A percentile compares a stretch with the other conserved stretches of the same genome.
Evolutionary conservation across 2,888 invertebrate species (phyloP).

Genomic region (Ormyrus thymus): DNA sequence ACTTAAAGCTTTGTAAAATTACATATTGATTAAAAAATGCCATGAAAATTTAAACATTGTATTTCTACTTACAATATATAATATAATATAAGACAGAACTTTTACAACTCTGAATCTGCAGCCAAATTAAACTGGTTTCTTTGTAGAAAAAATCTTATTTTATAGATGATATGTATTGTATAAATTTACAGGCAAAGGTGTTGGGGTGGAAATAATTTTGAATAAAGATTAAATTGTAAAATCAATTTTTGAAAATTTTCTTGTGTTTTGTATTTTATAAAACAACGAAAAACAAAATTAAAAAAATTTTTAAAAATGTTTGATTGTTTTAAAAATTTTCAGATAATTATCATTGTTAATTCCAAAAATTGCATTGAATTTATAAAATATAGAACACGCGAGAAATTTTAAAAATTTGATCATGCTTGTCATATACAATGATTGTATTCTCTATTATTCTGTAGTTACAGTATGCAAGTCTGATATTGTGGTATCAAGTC

Average conservation of each 20-base stretch:
- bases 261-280: background rate
- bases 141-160: conserved; percentile 35
- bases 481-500: no score
- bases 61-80: background rate
- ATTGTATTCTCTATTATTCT: no score
- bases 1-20: background rate
- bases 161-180: conserved; percentile 31
- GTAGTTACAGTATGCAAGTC: no score
- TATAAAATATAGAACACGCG: no score
- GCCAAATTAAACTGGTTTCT: conserved; percentile 3
- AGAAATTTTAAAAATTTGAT: no score
- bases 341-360: no score
- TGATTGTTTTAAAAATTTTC: no score
- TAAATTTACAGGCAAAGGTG: conserved; percentile 29
- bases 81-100: background rate
- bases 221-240: background rate
- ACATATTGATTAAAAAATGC: background rate
- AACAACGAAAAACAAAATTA: background rate
- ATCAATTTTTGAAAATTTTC: conserved; percentile 5
- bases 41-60: background rate
- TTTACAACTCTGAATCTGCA: conserved; percentile 17
- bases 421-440: no score
- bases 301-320: no score
- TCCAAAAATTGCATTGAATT: no score
- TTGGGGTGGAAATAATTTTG: background rate